Base-by-base conservation (phyloP, 2,113 vertebrate genomes). In the Petrocephalus microphthalmus region DNA sequence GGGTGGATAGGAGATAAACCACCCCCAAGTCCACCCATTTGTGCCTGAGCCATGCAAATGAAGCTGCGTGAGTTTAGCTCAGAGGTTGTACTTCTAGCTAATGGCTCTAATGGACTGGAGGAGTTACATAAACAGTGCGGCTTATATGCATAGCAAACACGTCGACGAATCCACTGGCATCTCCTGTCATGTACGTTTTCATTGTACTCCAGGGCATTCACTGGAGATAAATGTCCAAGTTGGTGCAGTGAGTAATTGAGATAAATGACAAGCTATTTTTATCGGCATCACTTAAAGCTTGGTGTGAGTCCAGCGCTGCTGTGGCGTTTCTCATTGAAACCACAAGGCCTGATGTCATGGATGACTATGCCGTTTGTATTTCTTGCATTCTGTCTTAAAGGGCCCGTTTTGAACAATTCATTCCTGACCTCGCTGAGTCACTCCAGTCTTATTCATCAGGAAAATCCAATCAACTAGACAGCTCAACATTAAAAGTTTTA, bases 231-330 rank as follows among this genome's bases (percentile, higher is more conserved):
- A 71, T 29, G 20, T 67, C 67, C 13, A 42, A 88, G 74, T 81
- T 45, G 37, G 37, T 84, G 19, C 53, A 19, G 22, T 60, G 52
- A 57, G 53, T 84, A 88, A 88, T 60, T 60, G 78, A 88, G 78
- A 88, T 84, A 60, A 83, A 83, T 84, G 25, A 57, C 83, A 5
- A 29, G 33, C 78, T 88, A 88, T 83, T 83, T 83, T 83, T 88
- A 84, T 47, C 53, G 4, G 0, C 19, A 19, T 57, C 52, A 57
- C 81, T 57, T 88, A 49, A n/a, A 20, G 53, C 33, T 53, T 42
- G 52, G 29, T 37, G 15, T 74, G 42, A 19, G 6, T 83, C 20
- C 85, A 60, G 85, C 4, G 10, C 47, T 29, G 6, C 20, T 25
- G 8, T 83, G 78, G 22, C 49, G 20, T 60, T 22, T 88, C 29